A percentile compares a stretch with the other conserved stretches of the same genome.
Evolutionary conservation across 2,797 vertebrate genomes (phyloP).

Genomic region (Dicrostonyx torquatus): DNA sequence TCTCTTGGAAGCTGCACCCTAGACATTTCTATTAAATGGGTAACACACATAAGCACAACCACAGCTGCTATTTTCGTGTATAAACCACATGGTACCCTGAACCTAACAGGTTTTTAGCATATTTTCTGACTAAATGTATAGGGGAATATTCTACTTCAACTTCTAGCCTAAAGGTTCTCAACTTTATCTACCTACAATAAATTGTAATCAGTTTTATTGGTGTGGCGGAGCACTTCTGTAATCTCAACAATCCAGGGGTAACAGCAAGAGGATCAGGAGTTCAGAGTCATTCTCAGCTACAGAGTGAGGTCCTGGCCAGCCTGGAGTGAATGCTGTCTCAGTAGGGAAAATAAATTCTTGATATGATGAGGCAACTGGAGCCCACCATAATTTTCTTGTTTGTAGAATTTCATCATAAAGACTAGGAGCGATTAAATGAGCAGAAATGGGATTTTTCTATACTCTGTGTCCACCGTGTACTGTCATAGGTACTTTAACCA

Average conservation of each 20-base stretch:
- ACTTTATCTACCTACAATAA: background rate
- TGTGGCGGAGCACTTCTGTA: too few species aligned
- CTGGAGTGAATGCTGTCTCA: background rate
- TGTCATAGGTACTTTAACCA: background rate
- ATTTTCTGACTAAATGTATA: background rate
- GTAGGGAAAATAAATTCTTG: background rate
- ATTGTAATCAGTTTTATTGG: background rate
- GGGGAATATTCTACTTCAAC: background rate
- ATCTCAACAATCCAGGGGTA: background rate
- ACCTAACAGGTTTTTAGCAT: background rate
- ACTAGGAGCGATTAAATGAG: background rate
- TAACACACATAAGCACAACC: background rate
- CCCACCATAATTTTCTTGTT: background rate
- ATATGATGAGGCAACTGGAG: background rate
- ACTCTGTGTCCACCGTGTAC: background rate
- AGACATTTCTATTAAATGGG: conserved; percentile 17
- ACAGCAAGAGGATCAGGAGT: background rate
- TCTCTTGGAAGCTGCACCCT: conserved; percentile 1
- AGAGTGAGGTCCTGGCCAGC: background rate
- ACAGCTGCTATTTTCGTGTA: background rate
- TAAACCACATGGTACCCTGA: background rate
- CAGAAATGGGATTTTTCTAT: background rate
- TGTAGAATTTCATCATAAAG: background rate
- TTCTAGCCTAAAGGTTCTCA: conserved; percentile 1
- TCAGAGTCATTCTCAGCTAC: background rate